These are phyloP conservation scores for Elgaria multicarinata DNA, from an alignment of 2,113 vertebrate species.

Conservation along the genomic window DNA sequence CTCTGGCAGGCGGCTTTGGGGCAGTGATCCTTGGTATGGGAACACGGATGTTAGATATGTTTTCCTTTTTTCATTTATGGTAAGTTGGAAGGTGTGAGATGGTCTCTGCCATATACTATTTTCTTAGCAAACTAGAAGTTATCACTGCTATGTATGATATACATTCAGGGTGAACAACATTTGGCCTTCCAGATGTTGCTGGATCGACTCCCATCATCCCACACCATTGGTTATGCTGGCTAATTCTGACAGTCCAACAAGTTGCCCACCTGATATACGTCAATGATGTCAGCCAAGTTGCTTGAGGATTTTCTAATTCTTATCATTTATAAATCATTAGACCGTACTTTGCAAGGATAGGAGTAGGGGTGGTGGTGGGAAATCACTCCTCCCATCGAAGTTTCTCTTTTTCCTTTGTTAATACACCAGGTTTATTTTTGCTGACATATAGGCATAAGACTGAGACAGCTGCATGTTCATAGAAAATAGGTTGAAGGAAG, in stretches of 20 bases:
- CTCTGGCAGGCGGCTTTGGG: not conserved
- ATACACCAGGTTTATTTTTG: conserved; percentile 53
- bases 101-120: conserved; percentile 6
- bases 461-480: conserved; percentile 13
- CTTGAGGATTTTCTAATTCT: conserved; percentile 47
- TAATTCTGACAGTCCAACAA: too few species aligned
- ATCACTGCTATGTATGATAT: not conserved
- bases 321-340: not conserved
- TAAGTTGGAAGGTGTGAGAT: not conserved
- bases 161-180: too few species aligned
- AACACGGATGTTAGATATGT: not conserved
- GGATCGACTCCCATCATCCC: too few species aligned
- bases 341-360: not conserved
- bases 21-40: not conserved
- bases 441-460: conserved; percentile 20
- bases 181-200: too few species aligned
- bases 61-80: not conserved
- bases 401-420: conserved; percentile 7
- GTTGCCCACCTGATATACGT: not conserved
- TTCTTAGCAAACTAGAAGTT: conserved; percentile 32
- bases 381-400: conserved; percentile 1
- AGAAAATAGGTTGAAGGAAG: conserved; percentile 48
- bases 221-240: not conserved
- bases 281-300: conserved; percentile 35
- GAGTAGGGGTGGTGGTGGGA: conserved; percentile 21